A percentile compares a stretch with the other conserved stretches of the same genome.
Conservation (phyloP, 2,113 vertebrate genomes). For the Cathartes aura region DNA sequence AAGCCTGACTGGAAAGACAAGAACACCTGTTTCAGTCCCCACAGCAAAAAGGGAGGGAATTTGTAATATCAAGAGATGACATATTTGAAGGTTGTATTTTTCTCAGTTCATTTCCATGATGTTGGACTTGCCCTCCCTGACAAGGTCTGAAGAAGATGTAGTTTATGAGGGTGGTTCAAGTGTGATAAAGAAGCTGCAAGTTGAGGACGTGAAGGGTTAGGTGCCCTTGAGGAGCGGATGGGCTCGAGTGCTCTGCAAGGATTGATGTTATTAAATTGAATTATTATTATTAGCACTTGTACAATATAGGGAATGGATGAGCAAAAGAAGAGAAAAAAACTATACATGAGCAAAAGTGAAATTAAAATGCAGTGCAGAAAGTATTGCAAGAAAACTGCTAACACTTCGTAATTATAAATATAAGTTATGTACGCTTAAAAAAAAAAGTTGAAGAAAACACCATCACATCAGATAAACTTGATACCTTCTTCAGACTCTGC, state of each 20-base stretch:
- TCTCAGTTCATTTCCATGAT: slow-evolving; percentile 71
- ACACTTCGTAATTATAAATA: not conserved
- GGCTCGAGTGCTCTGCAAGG: slow-evolving; percentile 65
- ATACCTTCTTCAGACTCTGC: not conserved
- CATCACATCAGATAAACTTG: not conserved
- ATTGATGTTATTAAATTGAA: slow-evolving; percentile 79
- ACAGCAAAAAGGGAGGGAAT: not conserved
- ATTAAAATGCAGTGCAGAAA: slow-evolving; percentile 54
- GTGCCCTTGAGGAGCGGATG: slow-evolving; percentile 73
- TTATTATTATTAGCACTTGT: slow-evolving; percentile 80
- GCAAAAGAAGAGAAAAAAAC: not conserved
- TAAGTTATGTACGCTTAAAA: not conserved
- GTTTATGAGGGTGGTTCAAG: slow-evolving; percentile 78
- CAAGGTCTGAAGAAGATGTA: slow-evolving; percentile 73
- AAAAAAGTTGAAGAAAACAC: not conserved
- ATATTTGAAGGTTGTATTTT: slow-evolving; percentile 73
- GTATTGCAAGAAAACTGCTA: not conserved
- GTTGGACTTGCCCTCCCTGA: slow-evolving; percentile 70
- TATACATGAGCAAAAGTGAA: slow-evolving; percentile 23
- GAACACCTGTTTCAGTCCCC: not conserved
- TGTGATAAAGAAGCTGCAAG: slow-evolving; percentile 75
- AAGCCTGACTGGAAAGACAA: slow-evolving; percentile 3
- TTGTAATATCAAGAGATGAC: slow-evolving; percentile 53
- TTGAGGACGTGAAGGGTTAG: slow-evolving; percentile 69
- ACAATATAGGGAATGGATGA: slow-evolving; percentile 49